A percentile compares a stretch with the other conserved stretches of the same genome.
Conservation (phyloP, 2,113 vertebrate genomes). For the Peucedramus taeniatus region DNA sequence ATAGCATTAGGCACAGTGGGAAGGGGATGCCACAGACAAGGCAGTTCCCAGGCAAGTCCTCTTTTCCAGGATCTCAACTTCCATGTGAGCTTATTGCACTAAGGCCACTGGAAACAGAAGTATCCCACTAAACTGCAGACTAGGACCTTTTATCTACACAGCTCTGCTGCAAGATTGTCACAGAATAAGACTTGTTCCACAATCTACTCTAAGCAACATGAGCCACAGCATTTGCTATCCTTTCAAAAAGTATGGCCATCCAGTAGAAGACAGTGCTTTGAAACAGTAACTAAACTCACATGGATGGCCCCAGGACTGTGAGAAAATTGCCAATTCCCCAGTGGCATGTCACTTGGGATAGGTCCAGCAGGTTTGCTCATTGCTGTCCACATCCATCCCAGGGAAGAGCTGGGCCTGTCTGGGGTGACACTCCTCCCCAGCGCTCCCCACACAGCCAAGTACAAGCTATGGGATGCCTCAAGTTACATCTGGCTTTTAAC, state of each 20-base stretch:
- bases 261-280: not conserved
- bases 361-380: not conserved
- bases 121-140: not conserved
- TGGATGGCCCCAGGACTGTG: not conserved
- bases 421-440: not conserved
- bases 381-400: not conserved
- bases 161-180: not conserved
- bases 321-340: not conserved
- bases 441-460: not conserved
- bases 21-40: not conserved
- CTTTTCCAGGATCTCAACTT: not conserved
- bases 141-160: not conserved
- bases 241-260: not conserved
- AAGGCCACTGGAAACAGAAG: not conserved
- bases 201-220: not conserved
- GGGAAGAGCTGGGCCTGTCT: not conserved
- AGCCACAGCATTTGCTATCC: not conserved
- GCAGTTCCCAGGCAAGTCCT: not conserved
- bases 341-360: too few relatives aligned
- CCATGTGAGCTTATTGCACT: not conserved
- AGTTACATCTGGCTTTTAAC: not conserved
- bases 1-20: not conserved
- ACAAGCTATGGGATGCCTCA: not conserved
- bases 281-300: accelerated
- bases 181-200: not conserved